Conservation (phyloP, 2,888 invertebrate species). For the Cephus pygmeus region DNA sequence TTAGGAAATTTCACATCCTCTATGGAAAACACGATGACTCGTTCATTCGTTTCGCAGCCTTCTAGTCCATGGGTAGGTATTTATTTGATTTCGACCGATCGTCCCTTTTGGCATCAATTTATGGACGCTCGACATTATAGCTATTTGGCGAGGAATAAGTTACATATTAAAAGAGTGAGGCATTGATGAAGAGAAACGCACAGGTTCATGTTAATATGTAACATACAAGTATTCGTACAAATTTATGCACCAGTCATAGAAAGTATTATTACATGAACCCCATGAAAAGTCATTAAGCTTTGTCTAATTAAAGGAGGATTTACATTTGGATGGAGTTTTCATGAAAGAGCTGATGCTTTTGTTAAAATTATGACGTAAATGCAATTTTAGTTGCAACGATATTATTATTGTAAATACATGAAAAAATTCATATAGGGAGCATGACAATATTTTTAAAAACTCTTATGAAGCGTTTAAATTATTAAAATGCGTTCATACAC, state of each 20-base stretch:
- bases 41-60: not conserved
- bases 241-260: not conserved
- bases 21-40: not conserved
- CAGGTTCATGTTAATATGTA: not conserved
- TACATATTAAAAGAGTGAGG: not conserved
- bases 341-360: no score
- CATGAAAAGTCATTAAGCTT: not conserved
- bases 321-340: no score
- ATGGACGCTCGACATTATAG: not conserved
- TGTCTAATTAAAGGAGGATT: no score
- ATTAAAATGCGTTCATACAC: no score
- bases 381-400: no score
- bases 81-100: no score
- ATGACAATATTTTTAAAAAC: no score
- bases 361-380: no score
- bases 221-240: not conserved
- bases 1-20: not conserved
- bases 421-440: no score
- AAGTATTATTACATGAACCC: not conserved
- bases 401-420: no score
- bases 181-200: not conserved
- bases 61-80: not conserved
- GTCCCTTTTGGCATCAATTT: not conserved
- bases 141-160: not conserved
- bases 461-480: no score